Conservation (phyloP, 2,888 invertebrate species). For the Cephalotes varians region DNA sequence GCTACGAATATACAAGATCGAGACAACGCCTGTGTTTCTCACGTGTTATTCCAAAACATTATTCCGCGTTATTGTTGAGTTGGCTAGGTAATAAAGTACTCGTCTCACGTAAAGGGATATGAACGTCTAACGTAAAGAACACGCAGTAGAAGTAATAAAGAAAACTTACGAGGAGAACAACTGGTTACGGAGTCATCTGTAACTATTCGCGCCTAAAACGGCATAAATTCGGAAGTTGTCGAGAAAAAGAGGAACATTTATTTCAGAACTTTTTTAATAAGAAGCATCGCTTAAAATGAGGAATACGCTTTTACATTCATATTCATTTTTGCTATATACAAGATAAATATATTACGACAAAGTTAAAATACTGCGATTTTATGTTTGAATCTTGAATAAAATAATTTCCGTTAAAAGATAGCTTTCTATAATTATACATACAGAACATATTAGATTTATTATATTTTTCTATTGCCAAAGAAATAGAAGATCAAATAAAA, state of each 20-base stretch:
- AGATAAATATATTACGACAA: not conserved
- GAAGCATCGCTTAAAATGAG: not conserved
- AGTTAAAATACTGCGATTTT: not conserved
- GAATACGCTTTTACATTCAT: not conserved
- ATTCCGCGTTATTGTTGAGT: not conserved
- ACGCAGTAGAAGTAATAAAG: not conserved
- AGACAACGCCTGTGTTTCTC: not conserved
- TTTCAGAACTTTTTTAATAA: slow-evolving; percentile 44
- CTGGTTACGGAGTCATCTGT: not conserved
- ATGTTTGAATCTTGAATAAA: not conserved
- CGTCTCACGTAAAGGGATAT: slow-evolving; percentile 14
- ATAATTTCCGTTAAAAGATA: not conserved
- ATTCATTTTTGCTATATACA: not conserved
- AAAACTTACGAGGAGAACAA: not conserved
- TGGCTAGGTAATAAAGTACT: slow-evolving; percentile 25
- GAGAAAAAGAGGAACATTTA: slow-evolving; percentile 14
- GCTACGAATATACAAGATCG: not conserved
- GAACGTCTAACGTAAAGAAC: not conserved
- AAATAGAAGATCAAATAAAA: not conserved
- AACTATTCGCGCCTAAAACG: slow-evolving; percentile 2
- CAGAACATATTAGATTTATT: not conserved
- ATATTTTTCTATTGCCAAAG: not conserved
- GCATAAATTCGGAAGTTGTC: slow-evolving; percentile 35
- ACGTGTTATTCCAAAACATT: not conserved
- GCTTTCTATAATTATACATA: not conserved